These are phyloP conservation scores for Bombyx mandarina DNA, from an alignment of 1,140 invertebrate genomes.

Conservation along the genomic window DNA sequence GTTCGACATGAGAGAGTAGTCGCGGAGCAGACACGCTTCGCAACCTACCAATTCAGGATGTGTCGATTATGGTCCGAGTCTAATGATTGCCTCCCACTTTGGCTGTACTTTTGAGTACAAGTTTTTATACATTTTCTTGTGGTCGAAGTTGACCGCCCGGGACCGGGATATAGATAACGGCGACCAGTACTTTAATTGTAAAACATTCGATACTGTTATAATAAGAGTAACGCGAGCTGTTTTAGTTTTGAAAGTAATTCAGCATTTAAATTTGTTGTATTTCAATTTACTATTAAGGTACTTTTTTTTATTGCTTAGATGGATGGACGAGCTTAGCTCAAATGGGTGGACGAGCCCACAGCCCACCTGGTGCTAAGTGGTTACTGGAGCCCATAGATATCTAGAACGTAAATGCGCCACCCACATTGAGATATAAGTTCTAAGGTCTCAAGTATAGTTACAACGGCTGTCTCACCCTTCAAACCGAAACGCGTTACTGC, in stretches of 20 bases:
- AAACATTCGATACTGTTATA: constrained; percentile 9
- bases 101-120: constrained; percentile 40
- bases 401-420: no score
- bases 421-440: no score
- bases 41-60: constrained; percentile 64
- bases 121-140: constrained; percentile 55
- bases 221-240: no score
- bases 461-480: no score
- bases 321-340: no score
- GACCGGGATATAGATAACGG: constrained; percentile 60
- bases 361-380: no score
- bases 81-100: constrained; percentile 61
- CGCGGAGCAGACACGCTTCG: constrained; percentile 46
- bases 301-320: no score
- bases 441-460: no score
- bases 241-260: no score
- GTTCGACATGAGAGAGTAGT: constrained; percentile 17
- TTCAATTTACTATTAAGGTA: neutral
- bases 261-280: neutral
- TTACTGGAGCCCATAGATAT: no score
- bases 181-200: constrained; percentile 29
- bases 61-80: constrained; percentile 59
- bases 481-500: no score
- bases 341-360: no score
- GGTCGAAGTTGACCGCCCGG: constrained; percentile 30